phyloP scores from a whole-genome alignment of 2,888 invertebrate species.

The Xanthia icteritia region DNA sequence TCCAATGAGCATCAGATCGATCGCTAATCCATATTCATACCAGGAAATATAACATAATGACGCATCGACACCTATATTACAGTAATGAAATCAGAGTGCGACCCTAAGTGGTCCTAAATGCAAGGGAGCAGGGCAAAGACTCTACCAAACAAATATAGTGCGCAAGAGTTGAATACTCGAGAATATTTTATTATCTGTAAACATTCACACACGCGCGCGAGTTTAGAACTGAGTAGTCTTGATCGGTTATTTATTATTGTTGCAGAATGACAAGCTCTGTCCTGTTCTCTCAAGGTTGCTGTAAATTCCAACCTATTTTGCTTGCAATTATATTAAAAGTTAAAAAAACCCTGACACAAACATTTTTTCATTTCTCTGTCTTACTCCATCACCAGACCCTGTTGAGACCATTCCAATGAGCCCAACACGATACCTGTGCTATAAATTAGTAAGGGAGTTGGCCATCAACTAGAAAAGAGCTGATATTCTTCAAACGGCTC shows the following conservation, averaged over 20 bases:
- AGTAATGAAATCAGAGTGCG: slow-evolving; percentile 64
- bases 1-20: slow-evolving; percentile 36
- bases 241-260: slow-evolving; percentile 56
- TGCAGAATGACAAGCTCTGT: slow-evolving; percentile 1
- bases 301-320: no score
- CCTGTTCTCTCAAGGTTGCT: background rate
- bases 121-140: slow-evolving; percentile 76
- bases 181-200: slow-evolving; percentile 87
- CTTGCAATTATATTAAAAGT: no score
- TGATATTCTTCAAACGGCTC: no score
- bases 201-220: slow-evolving; percentile 74
- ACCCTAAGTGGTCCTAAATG: slow-evolving; percentile 68
- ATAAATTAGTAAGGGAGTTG: no score
- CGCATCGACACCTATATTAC: slow-evolving; percentile 45
- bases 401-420: no score
- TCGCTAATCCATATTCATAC: slow-evolving; percentile 47
- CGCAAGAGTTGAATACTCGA: slow-evolving; percentile 87
- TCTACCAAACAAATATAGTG: slow-evolving; percentile 83
- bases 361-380: no score
- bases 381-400: no score
- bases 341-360: no score
- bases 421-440: no score
- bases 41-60: slow-evolving; percentile 54
- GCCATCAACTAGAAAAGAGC: no score
- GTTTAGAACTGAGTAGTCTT: slow-evolving; percentile 63